phyloP scores from a whole-genome alignment of 2,888 invertebrate species.

The Lathronympha strigana region DNA sequence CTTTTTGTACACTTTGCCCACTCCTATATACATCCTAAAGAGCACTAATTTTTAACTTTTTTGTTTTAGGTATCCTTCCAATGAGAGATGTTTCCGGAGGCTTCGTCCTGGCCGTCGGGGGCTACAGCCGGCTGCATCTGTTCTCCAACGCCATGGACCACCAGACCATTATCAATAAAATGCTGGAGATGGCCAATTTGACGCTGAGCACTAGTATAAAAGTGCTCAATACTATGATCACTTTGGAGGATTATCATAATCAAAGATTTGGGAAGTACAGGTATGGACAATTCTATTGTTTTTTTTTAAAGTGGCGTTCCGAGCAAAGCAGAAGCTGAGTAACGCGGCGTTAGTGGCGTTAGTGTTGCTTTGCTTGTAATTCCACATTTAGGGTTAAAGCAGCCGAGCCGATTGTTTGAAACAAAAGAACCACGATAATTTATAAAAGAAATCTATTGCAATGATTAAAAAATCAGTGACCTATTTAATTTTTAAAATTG shows the following conservation, averaged over 20 bases:
- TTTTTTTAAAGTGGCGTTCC: no score
- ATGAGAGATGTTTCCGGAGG: constrained; percentile 96
- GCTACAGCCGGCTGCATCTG: constrained; percentile 95
- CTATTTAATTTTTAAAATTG: no score
- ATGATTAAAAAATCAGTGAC: no score
- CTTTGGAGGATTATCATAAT: constrained; percentile 92
- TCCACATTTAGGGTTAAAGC: no score
- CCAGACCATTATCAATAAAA: constrained; percentile 94
- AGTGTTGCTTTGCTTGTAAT: no score
- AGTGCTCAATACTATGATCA: constrained; percentile 92
- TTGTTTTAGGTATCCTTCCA: constrained; percentile 74
- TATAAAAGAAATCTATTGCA: no score
- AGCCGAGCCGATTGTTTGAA: no score
- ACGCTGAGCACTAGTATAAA: constrained; percentile 93
- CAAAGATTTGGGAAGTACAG: constrained; percentile 97
- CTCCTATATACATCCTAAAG: no score
- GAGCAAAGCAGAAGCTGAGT: no score
- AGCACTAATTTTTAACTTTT: background rate
- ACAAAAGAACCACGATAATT: no score
- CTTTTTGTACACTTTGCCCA: no score
- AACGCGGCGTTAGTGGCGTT: no score
- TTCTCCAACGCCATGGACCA: constrained; percentile 92
- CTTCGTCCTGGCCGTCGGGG: constrained; percentile 95
- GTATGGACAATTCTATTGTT: constrained; percentile 64
- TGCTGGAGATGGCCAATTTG: constrained; percentile 91